A percentile compares a stretch with the other conserved stretches of the same genome.
phyloP scores from a whole-genome alignment of 1,140 invertebrate genomes.

The Zaprionus tsacasi region DNA sequence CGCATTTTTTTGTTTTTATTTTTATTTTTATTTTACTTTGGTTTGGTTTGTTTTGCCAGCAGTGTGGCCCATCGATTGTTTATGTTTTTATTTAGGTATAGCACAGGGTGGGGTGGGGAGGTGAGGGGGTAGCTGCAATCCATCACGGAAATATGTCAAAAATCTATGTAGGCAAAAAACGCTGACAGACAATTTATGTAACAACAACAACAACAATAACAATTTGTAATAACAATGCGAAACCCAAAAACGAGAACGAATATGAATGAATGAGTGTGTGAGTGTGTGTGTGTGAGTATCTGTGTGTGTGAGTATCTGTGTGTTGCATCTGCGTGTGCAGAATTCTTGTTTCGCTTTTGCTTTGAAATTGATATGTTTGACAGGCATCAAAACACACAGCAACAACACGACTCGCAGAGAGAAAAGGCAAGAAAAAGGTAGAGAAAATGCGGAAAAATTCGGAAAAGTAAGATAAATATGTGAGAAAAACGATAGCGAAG shows the following conservation, averaged over 20 bases:
- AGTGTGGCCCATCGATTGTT: not conserved
- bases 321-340: not conserved
- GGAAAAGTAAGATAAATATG: conserved; percentile 3
- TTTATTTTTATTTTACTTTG: too few species aligned
- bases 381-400: conserved; percentile 52
- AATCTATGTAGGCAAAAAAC: conserved; percentile 65
- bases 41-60: conserved; percentile 2
- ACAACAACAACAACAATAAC: conserved; percentile 45
- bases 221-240: conserved; percentile 4
- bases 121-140: conserved; percentile 55
- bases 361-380: conserved; percentile 80
- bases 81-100: conserved; percentile 9
- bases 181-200: conserved; percentile 70
- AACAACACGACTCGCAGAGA: conserved; percentile 14
- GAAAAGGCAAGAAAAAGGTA: conserved; percentile 41
- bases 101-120: not conserved
- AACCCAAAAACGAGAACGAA: conserved; percentile 11
- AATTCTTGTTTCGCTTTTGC: conserved; percentile 23
- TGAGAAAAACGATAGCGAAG: not conserved
- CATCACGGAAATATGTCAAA: conserved; percentile 73
- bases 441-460: conserved; percentile 11
- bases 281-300: conserved; percentile 4
- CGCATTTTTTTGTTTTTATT: conserved; percentile 34
- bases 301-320: not conserved
- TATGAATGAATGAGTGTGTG: conserved; percentile 1